Evolutionary conservation across 2,113 vertebrate species (phyloP), one percentile per base, ranked within the genome.

Genomic region (Zosterops pallidus): DNA sequence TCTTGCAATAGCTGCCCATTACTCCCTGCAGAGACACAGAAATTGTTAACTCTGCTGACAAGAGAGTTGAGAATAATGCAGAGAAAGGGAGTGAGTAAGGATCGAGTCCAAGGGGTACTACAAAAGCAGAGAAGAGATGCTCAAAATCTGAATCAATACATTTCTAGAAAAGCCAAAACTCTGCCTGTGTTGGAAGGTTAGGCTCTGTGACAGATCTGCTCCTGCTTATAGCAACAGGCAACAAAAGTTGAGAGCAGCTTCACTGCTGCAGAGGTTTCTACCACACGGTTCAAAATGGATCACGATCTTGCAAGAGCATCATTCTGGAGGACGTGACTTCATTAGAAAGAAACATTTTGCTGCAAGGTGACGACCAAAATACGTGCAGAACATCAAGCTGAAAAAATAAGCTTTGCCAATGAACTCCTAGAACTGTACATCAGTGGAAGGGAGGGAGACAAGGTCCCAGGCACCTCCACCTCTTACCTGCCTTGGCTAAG

Each of bases 371-470:
- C 8, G 29, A 50, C 44, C 44, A 86, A 87, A 85, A n/a, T 37
- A 60, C 0, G 0, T 17, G 33, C 55, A 83, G 41, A 39, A 86
- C 4, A 8, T 41, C 37, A 31, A 9, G 2, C 0, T 41, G 12
- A 25, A 14, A 42, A 63, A 67, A n/a, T 2, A 41, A 56, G 5
- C 16, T 86, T 62, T 65, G 35, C 18, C 37, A 62, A 8, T 9
- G 41, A 12, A 47, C 11, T 70, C 23, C 55, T 33, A 57, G 42
- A 49, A 33, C 33, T 59, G 49, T 8, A 14, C 41, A 46, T 23
- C 6, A 9, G 5, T 14, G 14, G 21, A 24, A 80, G 35, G 50
- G 46, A 86, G 13, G 31, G n/a, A 85, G 37, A 52, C 49, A 49
- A 76, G 22, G 22, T 13, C 50, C 59, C 37, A 6, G 9, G 21